A percentile compares a stretch with the other conserved stretches of the same genome.
phyloP scores from a whole-genome alignment of 2,888 invertebrate genomes.

The Spodoptera exigua region DNA sequence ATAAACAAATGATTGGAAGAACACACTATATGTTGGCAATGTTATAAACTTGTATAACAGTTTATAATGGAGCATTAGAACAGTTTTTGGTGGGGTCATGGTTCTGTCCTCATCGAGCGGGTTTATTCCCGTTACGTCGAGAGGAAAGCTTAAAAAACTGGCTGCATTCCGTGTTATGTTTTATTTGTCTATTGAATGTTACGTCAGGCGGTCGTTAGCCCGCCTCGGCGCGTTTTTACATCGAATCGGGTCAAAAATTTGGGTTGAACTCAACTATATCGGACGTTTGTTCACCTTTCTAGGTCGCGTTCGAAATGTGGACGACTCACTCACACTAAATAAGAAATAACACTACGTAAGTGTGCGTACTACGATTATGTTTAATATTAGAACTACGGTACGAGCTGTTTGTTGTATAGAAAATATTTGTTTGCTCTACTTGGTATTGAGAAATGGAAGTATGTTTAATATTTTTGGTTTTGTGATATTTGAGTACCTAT shows the following conservation, averaged over 20 bases:
- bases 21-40: constrained; percentile 28
- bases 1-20: constrained; percentile 42
- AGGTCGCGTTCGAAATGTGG: constrained; percentile 72
- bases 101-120: constrained; percentile 48
- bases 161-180: constrained; percentile 76
- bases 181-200: constrained; percentile 79
- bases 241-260: constrained; percentile 85
- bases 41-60: constrained; percentile 17
- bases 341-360: constrained; percentile 27
- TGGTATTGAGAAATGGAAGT: background rate
- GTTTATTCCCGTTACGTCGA: constrained; percentile 64
- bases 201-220: constrained; percentile 80
- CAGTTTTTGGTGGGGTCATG: constrained; percentile 56
- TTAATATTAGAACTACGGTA: constrained; percentile 16
- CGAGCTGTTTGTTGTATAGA: background rate
- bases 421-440: background rate
- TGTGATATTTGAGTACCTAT: background rate
- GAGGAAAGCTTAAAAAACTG: constrained; percentile 68
- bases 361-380: constrained; percentile 32
- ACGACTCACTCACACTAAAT: constrained; percentile 45
- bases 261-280: constrained; percentile 81
- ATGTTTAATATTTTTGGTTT: background rate
- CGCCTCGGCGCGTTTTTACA: constrained; percentile 74
- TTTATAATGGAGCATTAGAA: constrained; percentile 34
- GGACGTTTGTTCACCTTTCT: constrained; percentile 86